Evolutionary conservation across 2,888 invertebrate genomes (phyloP).

Genomic region (Nomada hirtipes): DNA sequence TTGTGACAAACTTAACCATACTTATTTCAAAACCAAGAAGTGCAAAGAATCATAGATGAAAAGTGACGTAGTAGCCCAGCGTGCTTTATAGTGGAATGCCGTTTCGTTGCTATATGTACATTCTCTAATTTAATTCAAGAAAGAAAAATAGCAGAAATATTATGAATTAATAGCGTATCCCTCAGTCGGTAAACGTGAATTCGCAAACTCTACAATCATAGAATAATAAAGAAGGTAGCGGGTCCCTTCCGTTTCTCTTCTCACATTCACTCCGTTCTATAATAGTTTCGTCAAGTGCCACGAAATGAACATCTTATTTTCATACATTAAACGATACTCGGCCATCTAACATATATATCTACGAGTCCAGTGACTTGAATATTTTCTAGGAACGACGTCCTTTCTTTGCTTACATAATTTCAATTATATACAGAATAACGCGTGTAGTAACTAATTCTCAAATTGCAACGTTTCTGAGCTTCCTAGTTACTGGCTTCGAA

Average conservation of each 20-base stretch:
- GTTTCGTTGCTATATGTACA: conserved; percentile 55
- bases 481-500: conserved; percentile 16
- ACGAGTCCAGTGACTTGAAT: conserved; percentile 25
- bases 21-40: conserved; percentile 25
- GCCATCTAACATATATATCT: conserved; percentile 1
- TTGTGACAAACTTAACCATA: conserved; percentile 16
- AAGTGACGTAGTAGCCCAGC: conserved; percentile 33
- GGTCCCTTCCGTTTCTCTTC: conserved; percentile 10
- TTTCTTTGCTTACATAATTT: not conserved
- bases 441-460: not conserved
- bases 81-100: conserved; percentile 63
- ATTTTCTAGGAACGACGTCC: not conserved
- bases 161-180: conserved; percentile 71
- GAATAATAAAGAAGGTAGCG: conserved; percentile 64
- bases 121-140: conserved; percentile 75
- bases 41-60: conserved; percentile 43
- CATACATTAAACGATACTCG: conserved; percentile 20
- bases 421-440: not conserved
- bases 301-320: conserved; percentile 23
- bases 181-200: conserved; percentile 74
- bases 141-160: conserved; percentile 48
- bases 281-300: conserved; percentile 21
- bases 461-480: not conserved
- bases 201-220: conserved; percentile 72
- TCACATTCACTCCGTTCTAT: conserved; percentile 11